Base-by-base conservation (phyloP, 2,113 vertebrate species). In the Saguinus midas region DNA sequence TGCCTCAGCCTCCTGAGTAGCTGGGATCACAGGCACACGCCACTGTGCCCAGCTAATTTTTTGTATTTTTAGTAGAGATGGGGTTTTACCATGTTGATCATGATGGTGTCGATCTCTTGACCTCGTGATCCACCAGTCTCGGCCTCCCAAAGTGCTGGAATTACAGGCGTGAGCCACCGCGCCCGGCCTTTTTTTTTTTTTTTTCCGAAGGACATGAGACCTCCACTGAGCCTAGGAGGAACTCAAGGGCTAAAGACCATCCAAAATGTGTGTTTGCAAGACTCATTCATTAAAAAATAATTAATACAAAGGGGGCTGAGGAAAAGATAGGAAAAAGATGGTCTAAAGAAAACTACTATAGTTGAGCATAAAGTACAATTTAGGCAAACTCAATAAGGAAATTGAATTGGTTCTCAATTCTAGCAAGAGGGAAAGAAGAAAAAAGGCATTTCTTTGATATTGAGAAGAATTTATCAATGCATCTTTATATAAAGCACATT, bases 401-500 rank as follows among this genome's bases (percentile, higher is more conserved):
- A 88, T 1, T 8, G 45, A 83, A 18, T 82, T 68, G 40, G 20
- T 81, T 84, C 25, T 80, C n/a, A 75, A 83, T 35, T 50, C 29
- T 85, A 81, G 75, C 29, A 45, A 80, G 86, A 88, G 61, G 29
- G 45, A 6, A 29, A 32, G 29, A 52, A 35, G 66, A 17, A 84
- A 66, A 80, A 58, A 80, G 7, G 21, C 6, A 92, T 82, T 66
- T 55, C 27, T 90, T 93, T 18, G 10, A 80, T 80, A 91, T 12
- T 55, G 61, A 97, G 16, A 90, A n/a, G 21, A 90, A 96, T 61
- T 83, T 75, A 87, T 78, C 21, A 84, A 87, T 48, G 7, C 23
- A 2, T 64, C 55, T 87, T 48, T 88, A 66, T 11, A 55, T 73
- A 92, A 94, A 93, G 45, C 14, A 88, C 50, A 93, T 0, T 58